These are phyloP conservation scores for Micrasema minimum DNA, from an alignment of 1,140 invertebrate species.

Conservation along the genomic window DNA sequence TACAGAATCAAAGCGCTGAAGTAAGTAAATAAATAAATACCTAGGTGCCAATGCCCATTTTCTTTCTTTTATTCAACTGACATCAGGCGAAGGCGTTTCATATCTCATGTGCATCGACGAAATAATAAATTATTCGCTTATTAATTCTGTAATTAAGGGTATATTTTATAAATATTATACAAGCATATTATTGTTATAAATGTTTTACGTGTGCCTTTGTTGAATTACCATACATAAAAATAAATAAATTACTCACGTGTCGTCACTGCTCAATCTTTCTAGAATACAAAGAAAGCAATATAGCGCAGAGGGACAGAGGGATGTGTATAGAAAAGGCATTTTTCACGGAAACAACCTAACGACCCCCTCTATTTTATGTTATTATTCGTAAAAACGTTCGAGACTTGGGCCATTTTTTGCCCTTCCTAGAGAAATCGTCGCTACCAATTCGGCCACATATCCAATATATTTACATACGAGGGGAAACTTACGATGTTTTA, in stretches of 20 bases:
- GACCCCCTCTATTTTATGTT: constrained; percentile 50
- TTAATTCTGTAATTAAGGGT: not conserved
- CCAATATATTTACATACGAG: constrained; percentile 45
- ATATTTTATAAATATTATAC: not conserved
- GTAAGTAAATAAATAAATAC: too few species aligned
- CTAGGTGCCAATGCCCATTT: too few species aligned
- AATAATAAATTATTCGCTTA: not conserved
- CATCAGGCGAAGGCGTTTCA: too few species aligned
- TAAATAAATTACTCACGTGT: not conserved
- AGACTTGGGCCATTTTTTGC: constrained; percentile 24
- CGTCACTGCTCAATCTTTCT: not conserved
- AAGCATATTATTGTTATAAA: too few species aligned
- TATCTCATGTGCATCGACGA: too few species aligned
- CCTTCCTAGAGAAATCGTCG: constrained; percentile 41
- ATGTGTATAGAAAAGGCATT: constrained; percentile 43
- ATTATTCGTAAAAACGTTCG: constrained; percentile 50
- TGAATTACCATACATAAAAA: too few species aligned
- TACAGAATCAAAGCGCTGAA: too few species aligned
- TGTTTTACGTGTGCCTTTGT: too few species aligned
- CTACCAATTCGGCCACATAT: constrained; percentile 39
- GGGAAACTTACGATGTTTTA: constrained; percentile 39
- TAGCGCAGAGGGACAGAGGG: not conserved
- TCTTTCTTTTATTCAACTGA: too few species aligned
- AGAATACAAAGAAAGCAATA: constrained; percentile 23
- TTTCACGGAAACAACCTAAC: constrained; percentile 47